A percentile compares a stretch with the other conserved stretches of the same genome.
phyloP scores from a whole-genome alignment of 2,113 vertebrate species.

The Mus musculus region DNA sequence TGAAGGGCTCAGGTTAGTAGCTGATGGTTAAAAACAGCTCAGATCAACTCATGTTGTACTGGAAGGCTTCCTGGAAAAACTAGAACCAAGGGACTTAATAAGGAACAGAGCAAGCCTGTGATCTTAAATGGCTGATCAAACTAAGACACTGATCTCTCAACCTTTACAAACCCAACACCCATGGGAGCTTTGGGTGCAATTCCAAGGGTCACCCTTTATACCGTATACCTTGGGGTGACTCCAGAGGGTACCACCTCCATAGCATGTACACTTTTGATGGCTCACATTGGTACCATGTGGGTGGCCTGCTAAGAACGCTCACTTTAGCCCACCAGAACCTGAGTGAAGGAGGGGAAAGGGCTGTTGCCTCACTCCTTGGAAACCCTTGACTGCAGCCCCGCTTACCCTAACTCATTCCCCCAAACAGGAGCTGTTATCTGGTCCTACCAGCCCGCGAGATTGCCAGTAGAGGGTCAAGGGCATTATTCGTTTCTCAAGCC shows the following conservation, averaged over 20 bases:
- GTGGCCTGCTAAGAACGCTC: not conserved
- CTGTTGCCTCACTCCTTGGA: not conserved
- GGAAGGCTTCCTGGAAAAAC: not conserved
- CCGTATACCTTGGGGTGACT: not conserved
- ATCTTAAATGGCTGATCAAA: not conserved
- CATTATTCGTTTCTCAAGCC: not conserved
- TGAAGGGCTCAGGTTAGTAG: not conserved
- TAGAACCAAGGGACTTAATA: not conserved
- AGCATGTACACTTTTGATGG: too few relatives aligned
- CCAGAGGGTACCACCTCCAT: not conserved
- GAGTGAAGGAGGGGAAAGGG: not conserved
- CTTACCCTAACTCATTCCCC: not conserved
- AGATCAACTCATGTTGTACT: not conserved
- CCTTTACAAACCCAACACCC: not conserved
- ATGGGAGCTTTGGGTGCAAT: rapidly evolving
- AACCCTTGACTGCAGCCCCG: not conserved
- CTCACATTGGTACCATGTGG: not conserved
- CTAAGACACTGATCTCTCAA: not conserved
- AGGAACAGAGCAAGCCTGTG: not conserved
- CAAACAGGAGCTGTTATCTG: not conserved
- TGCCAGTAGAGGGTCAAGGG: not conserved
- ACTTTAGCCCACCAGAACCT: not conserved
- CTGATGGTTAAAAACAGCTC: not conserved
- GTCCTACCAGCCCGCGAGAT: not conserved
- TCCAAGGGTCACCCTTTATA: not conserved